These are phyloP conservation scores for Drosophila watanabei DNA, from an alignment of 1,140 invertebrate species.

Conservation along the genomic window DNA sequence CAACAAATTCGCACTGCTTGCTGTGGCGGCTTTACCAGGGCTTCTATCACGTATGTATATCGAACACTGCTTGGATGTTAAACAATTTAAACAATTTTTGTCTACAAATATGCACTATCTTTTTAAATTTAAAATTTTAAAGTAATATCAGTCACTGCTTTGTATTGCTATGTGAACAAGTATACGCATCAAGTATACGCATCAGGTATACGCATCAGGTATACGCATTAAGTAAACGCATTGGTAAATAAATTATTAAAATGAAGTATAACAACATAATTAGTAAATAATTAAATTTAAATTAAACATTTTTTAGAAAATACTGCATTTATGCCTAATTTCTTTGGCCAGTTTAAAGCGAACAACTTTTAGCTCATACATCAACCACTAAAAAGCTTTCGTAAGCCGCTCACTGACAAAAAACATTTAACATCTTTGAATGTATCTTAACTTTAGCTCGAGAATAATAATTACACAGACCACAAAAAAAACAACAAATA, in stretches of 20 bases:
- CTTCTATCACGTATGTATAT: neutral
- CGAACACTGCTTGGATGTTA: neutral
- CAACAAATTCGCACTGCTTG: constrained; percentile 45
- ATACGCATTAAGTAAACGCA: constrained; percentile 9
- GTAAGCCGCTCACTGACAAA: neutral
- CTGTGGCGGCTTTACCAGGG: neutral
- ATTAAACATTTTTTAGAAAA: neutral
- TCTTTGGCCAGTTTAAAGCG: neutral
- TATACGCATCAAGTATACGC: neutral
- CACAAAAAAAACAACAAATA: no score
- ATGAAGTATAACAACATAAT: neutral
- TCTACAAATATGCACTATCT: no score
- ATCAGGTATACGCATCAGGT: no score
- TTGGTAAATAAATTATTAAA: neutral
- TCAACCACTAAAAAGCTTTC: neutral
- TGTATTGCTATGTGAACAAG: neutral
- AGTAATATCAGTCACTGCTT: neutral
- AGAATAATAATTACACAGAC: no score
- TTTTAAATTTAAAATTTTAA: no score
- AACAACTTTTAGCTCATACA: constrained; percentile 4
- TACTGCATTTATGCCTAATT: neutral
- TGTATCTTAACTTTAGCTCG: no score
- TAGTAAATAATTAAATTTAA: no score
- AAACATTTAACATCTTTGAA: no score
- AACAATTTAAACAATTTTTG: no score